A percentile compares a stretch with the other conserved stretches of the same genome.
These are phyloP conservation scores for Mormyrops attenuatus DNA, from an alignment of 2,797 vertebrate genomes.

Conservation along the genomic window DNA sequence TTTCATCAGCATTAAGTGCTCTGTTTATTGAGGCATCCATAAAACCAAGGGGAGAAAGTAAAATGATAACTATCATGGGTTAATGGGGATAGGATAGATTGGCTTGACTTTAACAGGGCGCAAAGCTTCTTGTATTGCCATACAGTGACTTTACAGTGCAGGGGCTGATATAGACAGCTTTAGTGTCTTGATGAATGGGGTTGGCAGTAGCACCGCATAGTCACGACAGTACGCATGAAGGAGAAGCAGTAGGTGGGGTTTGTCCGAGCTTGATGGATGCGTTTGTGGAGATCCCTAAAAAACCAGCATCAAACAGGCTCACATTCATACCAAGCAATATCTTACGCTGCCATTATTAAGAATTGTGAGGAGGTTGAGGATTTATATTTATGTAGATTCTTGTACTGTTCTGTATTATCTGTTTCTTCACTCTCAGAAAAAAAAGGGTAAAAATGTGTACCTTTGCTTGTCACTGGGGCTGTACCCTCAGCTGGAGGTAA, in stretches of 20 bases:
- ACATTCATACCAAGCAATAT: not conserved
- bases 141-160: slow-evolving; percentile 10
- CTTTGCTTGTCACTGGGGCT: not conserved
- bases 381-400: not conserved
- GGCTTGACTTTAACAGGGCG: slow-evolving; percentile 24
- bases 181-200: slow-evolving; percentile 35
- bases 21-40: slow-evolving; percentile 35
- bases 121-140: slow-evolving; percentile 18
- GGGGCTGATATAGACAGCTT: slow-evolving; percentile 34
- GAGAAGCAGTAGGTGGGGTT: not conserved
- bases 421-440: not conserved
- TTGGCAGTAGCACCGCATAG: not conserved
- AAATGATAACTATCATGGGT: slow-evolving; percentile 23
- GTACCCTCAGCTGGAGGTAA: not conserved
- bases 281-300: not conserved
- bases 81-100: slow-evolving; percentile 22
- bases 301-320: not conserved
- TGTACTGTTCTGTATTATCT: not conserved
- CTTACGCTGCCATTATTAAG: not conserved
- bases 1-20: slow-evolving; percentile 29
- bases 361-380: not conserved
- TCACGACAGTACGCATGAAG: not conserved
- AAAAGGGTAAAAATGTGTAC: not conserved
- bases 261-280: not conserved
- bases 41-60: slow-evolving; percentile 32